phyloP scores from a whole-genome alignment of 1,140 invertebrate genomes.

The Leptonema lineaticorne region DNA sequence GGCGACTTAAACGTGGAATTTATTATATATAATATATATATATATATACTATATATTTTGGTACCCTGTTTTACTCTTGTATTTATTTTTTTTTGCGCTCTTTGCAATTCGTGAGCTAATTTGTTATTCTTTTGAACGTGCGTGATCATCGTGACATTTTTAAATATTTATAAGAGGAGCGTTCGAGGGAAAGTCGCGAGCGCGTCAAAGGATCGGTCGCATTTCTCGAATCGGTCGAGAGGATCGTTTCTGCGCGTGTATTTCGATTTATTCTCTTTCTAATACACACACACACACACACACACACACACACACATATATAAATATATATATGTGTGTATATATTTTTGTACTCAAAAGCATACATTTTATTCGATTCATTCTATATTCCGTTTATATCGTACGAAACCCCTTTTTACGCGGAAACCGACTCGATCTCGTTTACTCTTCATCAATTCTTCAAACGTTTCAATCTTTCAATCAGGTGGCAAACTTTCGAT shows the following conservation, averaged over 20 bases:
- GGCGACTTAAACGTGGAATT: no score
- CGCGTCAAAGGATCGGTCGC: background rate
- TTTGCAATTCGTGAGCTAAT: background rate
- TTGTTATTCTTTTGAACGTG: background rate
- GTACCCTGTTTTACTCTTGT: background rate
- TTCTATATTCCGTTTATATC: constrained; percentile 12
- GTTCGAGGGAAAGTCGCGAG: background rate
- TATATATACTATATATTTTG: no score
- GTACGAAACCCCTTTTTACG: background rate
- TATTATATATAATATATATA: no score
- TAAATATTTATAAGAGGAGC: constrained; percentile 18
- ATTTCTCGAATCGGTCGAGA: constrained; percentile 3
- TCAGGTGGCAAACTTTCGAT: constrained; percentile 18
- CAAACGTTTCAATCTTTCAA: constrained; percentile 19
- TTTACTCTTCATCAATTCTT: constrained; percentile 19
- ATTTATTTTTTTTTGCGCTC: background rate
- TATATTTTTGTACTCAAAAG: no score
- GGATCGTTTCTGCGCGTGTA: no score
- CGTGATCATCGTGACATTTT: background rate
- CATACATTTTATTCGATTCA: constrained; percentile 19
- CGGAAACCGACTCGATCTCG: constrained; percentile 10
- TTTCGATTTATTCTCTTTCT: background rate
- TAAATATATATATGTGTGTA: no score
- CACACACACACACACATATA: no score
- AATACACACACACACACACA: no score